Evolutionary conservation across 30 jellyfish, hydroid and myxozoan species (phyloP).

Genomic region (Aurelia sp.): DNA sequence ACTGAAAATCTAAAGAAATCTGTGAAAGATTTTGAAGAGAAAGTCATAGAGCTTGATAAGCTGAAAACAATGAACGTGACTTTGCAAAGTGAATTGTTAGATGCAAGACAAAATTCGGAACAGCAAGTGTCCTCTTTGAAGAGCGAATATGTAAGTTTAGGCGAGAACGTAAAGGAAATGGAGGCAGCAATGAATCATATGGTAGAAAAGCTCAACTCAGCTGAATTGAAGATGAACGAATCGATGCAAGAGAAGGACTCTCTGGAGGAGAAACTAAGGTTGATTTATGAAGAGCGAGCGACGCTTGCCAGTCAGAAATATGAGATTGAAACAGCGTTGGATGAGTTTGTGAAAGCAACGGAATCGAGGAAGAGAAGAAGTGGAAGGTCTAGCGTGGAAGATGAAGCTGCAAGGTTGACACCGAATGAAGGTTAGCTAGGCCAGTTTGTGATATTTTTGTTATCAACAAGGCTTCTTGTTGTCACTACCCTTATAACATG

Average conservation of each 20-base stretch:
- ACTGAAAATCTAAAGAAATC: background rate
- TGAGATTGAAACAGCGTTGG: constrained; percentile 87
- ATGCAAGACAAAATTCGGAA: constrained; percentile 10
- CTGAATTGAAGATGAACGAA: constrained; percentile 53
- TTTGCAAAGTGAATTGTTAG: background rate
- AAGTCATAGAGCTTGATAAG: background rate
- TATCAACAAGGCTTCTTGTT: no score
- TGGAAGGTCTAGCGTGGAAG: constrained; percentile 66
- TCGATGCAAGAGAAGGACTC: constrained; percentile 30
- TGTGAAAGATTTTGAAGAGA: background rate
- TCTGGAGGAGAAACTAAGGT: constrained; percentile 33
- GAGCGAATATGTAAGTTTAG: constrained; percentile 1
- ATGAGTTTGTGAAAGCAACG: constrained; percentile 82
- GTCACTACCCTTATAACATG: no score
- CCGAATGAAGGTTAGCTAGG: constrained; percentile 61
- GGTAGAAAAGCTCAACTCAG: constrained; percentile 47
- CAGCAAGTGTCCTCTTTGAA: background rate
- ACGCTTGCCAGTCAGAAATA: constrained; percentile 40
- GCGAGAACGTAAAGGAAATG: constrained; percentile 35
- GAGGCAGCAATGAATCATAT: constrained; percentile 47
- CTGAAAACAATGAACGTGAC: constrained; percentile 3
- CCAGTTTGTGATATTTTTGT: no score
- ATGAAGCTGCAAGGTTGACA: constrained; percentile 33
- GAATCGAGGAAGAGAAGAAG: constrained; percentile 72
- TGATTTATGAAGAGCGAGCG: constrained; percentile 36